Evolutionary conservation across 2,113 vertebrate genomes (phyloP).

Genomic region (Tricholaema leucomelas): DNA sequence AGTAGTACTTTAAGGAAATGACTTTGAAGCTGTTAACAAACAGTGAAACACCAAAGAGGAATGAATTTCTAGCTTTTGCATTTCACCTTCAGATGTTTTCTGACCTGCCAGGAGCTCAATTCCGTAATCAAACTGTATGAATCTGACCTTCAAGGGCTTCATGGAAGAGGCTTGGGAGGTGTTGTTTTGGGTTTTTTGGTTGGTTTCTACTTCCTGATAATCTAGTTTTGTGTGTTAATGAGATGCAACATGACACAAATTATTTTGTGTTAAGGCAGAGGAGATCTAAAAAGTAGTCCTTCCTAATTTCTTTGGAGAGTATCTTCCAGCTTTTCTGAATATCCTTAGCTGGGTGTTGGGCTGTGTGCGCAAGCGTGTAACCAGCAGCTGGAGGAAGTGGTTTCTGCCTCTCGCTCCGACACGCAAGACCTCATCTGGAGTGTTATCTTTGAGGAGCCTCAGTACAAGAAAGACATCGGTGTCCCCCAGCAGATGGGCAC

Average conservation of each 20-base stretch:
- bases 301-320: not conserved
- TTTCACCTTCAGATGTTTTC: not conserved
- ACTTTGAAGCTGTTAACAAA: not conserved
- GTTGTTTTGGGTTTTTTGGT: not conserved
- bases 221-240: not conserved
- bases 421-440: not conserved
- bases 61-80: not conserved
- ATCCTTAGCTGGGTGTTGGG: not conserved
- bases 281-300: not conserved
- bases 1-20: not conserved
- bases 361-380: not conserved
- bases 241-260: not conserved
- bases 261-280: not conserved
- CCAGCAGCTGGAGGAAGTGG: rapidly evolving
- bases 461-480: rapidly evolving
- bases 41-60: not conserved
- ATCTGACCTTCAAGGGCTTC: not conserved
- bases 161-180: not conserved
- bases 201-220: not conserved
- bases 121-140: not conserved
- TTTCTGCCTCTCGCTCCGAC: not conserved
- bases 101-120: rapidly evolving
- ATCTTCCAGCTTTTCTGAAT: not conserved
- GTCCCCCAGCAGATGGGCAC: too few species aligned
- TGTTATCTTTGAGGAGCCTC: not conserved